Evolutionary conservation across 2,113 vertebrate species (phyloP), one percentile per base, ranked within the genome.

Genomic region (Phoenicopterus ruber): DNA sequence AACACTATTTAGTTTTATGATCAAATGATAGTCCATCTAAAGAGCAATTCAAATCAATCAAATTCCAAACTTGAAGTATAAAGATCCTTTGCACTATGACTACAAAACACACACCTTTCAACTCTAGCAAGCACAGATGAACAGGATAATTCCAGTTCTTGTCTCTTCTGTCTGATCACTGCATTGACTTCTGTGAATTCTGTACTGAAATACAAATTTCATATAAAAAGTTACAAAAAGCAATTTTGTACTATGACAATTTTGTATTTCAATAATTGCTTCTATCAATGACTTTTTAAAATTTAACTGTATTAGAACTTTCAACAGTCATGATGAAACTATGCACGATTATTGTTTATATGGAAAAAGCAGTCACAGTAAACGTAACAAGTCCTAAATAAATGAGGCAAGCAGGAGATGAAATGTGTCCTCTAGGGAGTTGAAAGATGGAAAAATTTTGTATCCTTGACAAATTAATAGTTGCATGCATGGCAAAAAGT

Each of bases 61-160:
- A 55, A 88, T 70, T 70, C 46, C 16, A 92, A 55, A 80, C 9
- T 0, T 55, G 8, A 81, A 70, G 9, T 22, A 82, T 29, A 12
- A 91, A 77, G 85, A 85, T 38, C 44, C 46, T 73, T 28, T 77
- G 59, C 25, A 38, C 19, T 54, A 29, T 3, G 17, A 74, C 76
- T 36, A 46, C 21, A n/a, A 85, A 91, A 36, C 25, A 69, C 70
- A 91, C 82, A 98, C 98, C 98, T 98, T 97, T 96, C 97, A 96
- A 87, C 86, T 96, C 97, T 96, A 94, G 97, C 93, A 82, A 97
- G 88, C 42, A 97, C 94, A 92, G 98, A 97, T 88, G 98, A 97
- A 98, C 98, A 99, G 16, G 98, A 98, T 86, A 98, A 97, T 79
- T 98, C 98, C 61, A 98, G 88, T 96, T 98, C 98, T 91, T 98